Base-by-base conservation (phyloP, 1,140 invertebrate species). In the Thaumetopoea pityocampa region DNA sequence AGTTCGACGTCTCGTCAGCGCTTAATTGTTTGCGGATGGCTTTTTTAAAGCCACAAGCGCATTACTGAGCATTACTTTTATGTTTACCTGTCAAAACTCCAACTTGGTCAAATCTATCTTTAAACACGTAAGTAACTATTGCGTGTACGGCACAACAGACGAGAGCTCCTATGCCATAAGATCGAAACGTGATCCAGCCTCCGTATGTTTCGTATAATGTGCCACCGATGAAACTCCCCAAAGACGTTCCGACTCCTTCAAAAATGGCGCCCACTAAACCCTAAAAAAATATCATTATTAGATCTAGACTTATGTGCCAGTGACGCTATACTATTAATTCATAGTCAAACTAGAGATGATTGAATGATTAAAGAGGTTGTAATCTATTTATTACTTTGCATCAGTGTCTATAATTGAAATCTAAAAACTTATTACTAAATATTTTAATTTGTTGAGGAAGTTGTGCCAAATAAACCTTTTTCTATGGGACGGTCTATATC, bases 251-350 rank as follows among this genome's bases (percentile, higher is more conserved):
- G 4, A 96, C 86, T 10, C 94, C 94, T 87, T 96, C 94, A 69
- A 96, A 96, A 29, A 94, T 85, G 17, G 92, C 94, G 11, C 94
- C 93, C 11, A 95, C 90, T 11, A 96, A 82, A 36, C 94, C 94
- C 87, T 95, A 70, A 57, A 72, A 79, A 5, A 20, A 30, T 10
- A 27, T 12, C 24, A 30, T 4, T 12, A 18, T 16, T 33, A 14
- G n/a, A n/a, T n/a, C n/a, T n/a, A n/a, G n/a, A n/a, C n/a, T n/a
- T n/a, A n/a, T n/a, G n/a, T n/a, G n/a, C n/a, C n/a, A n/a, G n/a
- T n/a, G n/a, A n/a, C n/a, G n/a, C n/a, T n/a, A n/a, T n/a, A n/a
- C n/a, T n/a, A n/a, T n/a, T n/a, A n/a, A n/a, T n/a, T n/a, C n/a
- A n/a, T n/a, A n/a, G n/a, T n/a, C n/a, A n/a, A n/a, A n/a, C n/a